Base-by-base conservation (phyloP, 2,113 vertebrate genomes). In the Psophia crepitans region DNA sequence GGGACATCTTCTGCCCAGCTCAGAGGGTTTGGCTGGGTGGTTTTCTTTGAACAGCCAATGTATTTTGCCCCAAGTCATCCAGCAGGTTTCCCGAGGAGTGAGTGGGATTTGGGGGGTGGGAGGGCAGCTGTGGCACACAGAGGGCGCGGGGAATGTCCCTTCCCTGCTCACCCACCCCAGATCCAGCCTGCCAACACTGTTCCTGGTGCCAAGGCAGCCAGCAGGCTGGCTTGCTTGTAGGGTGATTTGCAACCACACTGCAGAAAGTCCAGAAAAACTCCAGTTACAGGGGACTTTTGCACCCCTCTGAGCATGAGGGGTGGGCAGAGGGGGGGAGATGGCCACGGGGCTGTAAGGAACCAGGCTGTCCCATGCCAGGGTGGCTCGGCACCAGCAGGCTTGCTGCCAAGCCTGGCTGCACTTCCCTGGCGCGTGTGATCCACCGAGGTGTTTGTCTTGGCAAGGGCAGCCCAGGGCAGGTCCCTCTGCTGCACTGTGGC, bases 261-360 rank as follows among this genome's bases (percentile, higher is more conserved):
- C n/a, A 73, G 54, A 66, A 78, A 61, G 9, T 57, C 6, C 76
- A 82, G 51, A 43, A 85, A 56, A 89, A 37, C 20, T 37, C 33
- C 0, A 1, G 30, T 60, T 69, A 37, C 69, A 43, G 1, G 0
- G 28, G 5, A 2, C 1, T 4, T 89, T 73, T 68, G 41, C 63
- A 70, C 1, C 12, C 0, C 15, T 12, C 20, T 28, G 57, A 37
- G 41, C 2, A 2, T 4, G 5, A 64, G 17, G 37, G 4, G 8
- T 24, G 46, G 21, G 28, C 8, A 24, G 69, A 9, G 30, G 3
- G 5, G 32, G 6, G 18, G 5, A 63, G 27, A 32, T 41, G 70
- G 32, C 15, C 23, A 6, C 27, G 32, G 43, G 33, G 3, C 46
- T 80, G 32, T 7, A 23, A 56, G 35, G 26, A 49, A 23, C 4